phyloP scores from a whole-genome alignment of 2,113 vertebrate species.

The Pongo pygmaeus region DNA sequence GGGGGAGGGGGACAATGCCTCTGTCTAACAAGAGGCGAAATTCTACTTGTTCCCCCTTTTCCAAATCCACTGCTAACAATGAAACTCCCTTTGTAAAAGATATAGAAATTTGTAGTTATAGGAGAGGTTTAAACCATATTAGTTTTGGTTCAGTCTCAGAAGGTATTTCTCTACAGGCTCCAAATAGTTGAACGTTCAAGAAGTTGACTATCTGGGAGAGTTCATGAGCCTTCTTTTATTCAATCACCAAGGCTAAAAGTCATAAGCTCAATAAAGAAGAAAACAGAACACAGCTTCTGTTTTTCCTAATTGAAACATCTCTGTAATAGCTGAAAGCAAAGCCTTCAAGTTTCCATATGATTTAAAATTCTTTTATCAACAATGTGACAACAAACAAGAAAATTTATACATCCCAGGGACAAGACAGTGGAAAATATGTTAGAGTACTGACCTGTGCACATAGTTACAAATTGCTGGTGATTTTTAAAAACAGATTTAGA shows the following conservation, averaged over 20 bases:
- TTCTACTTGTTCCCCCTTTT: not conserved
- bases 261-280: slow-evolving; percentile 4
- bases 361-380: slow-evolving; percentile 65
- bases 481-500: not conserved
- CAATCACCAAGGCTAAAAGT: slow-evolving; percentile 9
- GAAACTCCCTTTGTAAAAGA: not conserved
- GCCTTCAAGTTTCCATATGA: slow-evolving; percentile 33
- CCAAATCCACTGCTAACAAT: not conserved
- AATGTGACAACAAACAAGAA: slow-evolving; percentile 36
- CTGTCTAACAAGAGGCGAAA: not conserved
- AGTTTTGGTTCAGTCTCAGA: not conserved
- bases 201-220: not conserved
- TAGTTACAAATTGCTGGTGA: slow-evolving; percentile 19
- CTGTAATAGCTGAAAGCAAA: slow-evolving; percentile 47
- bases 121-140: not conserved
- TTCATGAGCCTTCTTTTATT: not conserved
- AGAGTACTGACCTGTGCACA: not conserved
- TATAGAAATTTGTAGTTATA: not conserved
- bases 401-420: slow-evolving; percentile 52
- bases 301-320: slow-evolving; percentile 62
- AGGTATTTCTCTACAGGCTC: not conserved
- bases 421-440: slow-evolving; percentile 51
- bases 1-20: not conserved
- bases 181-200: not conserved
- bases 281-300: not conserved